phyloP scores from a whole-genome alignment of 2,797 vertebrate genomes.

The Melanogrammus aeglefinus region DNA sequence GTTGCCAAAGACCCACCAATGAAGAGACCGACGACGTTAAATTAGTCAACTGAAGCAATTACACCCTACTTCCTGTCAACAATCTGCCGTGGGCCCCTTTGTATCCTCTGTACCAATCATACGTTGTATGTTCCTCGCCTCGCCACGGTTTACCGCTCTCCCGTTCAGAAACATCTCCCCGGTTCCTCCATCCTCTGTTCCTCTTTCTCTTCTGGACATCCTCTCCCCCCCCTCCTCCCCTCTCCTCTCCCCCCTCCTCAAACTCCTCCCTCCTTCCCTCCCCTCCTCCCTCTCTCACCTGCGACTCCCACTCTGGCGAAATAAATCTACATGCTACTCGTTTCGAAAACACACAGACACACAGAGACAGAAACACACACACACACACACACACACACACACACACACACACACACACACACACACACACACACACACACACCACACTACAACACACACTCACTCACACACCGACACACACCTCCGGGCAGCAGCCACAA shows the following conservation, averaged over 20 bases:
- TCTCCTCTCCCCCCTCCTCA: conserved; percentile 1
- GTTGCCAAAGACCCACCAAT: too few relatives aligned
- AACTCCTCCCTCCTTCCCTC: background rate
- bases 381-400: conserved; percentile 14
- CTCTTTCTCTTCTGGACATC: conserved; percentile 45
- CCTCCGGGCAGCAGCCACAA: conserved; percentile 73
- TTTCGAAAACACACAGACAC: too few relatives aligned
- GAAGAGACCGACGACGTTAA: too few relatives aligned
- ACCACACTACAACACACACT: too few relatives aligned
- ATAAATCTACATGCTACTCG: too few relatives aligned
- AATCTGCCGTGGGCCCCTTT: too few relatives aligned
- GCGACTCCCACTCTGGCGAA: conserved; percentile 66
- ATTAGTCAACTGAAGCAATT: too few relatives aligned
- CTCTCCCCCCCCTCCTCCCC: conserved; percentile 40
- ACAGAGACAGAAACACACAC: conserved; percentile 57
- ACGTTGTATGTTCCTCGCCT: conserved; percentile 19
- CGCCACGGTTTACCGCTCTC: conserved; percentile 64
- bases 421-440: conserved; percentile 35
- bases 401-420: conserved; percentile 27
- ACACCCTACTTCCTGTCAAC: too few relatives aligned
- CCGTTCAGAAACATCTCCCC: conserved; percentile 58
- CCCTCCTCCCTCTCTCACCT: conserved; percentile 54
- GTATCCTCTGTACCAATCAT: too few relatives aligned
- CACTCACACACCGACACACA: conserved; percentile 62
- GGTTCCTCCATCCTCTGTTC: conserved; percentile 51